Conservation (phyloP, 1,140 invertebrate genomes). For the Diorhabda carinulata region DNA sequence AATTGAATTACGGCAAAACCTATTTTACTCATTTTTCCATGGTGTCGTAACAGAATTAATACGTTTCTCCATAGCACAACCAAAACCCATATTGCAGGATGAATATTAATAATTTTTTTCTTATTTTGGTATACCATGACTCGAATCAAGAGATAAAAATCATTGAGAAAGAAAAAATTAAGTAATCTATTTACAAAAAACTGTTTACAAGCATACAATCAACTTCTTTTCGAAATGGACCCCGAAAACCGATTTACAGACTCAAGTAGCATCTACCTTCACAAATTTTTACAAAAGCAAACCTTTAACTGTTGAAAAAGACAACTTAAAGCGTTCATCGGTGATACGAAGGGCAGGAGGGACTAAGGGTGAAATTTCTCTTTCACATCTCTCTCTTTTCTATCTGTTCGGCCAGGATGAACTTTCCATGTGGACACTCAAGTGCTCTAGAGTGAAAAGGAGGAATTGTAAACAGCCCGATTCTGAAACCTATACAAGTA, state of each 20-base stretch:
- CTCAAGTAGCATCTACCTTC: neutral
- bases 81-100: too few relatives aligned
- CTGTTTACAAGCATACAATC: neutral
- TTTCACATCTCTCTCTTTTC: neutral
- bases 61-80: too few relatives aligned
- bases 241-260: neutral
- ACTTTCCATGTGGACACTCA: constrained; percentile 21
- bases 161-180: neutral
- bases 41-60: too few relatives aligned
- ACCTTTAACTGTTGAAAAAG: constrained; percentile 26
- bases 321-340: constrained; percentile 20
- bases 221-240: neutral
- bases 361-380: constrained; percentile 9
- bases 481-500: constrained; percentile 33
- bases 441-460: constrained; percentile 25
- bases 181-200: neutral
- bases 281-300: constrained; percentile 17
- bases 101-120: too few relatives aligned
- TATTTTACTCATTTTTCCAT: too few relatives aligned
- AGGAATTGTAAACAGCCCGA: constrained; percentile 30
- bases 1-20: too few relatives aligned
- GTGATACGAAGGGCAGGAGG: neutral
- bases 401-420: constrained; percentile 19
- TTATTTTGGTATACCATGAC: too few relatives aligned
- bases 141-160: too few relatives aligned